Evolutionary conservation across 2,113 vertebrate species (phyloP).

Genomic region (Syrmaticus mikado): DNA sequence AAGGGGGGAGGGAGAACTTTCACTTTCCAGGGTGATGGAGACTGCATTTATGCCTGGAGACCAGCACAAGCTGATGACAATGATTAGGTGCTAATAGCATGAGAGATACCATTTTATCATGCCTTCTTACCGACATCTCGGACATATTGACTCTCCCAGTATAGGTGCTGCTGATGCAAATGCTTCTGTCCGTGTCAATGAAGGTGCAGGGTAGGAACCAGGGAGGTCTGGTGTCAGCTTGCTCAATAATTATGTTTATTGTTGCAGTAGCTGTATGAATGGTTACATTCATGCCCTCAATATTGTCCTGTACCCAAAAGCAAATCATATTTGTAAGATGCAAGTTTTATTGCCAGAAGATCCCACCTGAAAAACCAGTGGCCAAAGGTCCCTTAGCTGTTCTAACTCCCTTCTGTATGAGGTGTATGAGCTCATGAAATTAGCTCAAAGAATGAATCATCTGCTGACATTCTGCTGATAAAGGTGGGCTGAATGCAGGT

Average conservation of each 20-base stretch:
- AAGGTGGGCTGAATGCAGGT: neutral
- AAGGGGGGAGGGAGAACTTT: no score
- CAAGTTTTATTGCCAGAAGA: neutral
- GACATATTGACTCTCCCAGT: conserved; percentile 81
- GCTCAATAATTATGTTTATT: conserved; percentile 78
- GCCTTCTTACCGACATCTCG: conserved; percentile 75
- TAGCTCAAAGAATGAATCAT: neutral
- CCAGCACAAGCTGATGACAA: accelerated
- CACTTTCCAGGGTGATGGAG: neutral
- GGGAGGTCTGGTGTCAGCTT: conserved; percentile 84
- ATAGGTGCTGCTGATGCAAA: conserved; percentile 85
- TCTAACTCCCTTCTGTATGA: neutral
- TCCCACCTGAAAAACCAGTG: neutral
- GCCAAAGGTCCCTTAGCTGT: neutral
- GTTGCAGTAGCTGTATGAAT: conserved; percentile 76
- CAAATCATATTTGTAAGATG: neutral
- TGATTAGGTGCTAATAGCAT: accelerated
- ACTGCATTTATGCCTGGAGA: neutral
- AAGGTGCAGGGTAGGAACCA: conserved; percentile 87
- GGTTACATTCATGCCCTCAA: neutral
- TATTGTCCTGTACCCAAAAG: conserved; percentile 76
- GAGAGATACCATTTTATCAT: no score
- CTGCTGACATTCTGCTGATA: neutral
- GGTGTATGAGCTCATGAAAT: neutral
- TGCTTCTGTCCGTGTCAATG: conserved; percentile 18